phyloP scores from a whole-genome alignment of 2,113 vertebrate genomes.

The Bombycilla garrulus region DNA sequence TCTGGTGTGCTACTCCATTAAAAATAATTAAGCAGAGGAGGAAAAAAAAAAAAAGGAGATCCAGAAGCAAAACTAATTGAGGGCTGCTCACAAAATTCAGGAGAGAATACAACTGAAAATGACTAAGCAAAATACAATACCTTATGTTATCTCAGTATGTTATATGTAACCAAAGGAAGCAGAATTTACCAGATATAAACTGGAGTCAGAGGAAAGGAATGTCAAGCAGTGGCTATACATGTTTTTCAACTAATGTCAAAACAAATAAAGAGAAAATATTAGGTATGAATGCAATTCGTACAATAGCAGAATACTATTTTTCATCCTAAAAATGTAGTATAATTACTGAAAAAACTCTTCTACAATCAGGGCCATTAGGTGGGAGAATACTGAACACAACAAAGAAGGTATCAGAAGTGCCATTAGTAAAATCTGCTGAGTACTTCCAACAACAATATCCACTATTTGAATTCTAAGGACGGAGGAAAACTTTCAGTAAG shows the following conservation, averaged over 20 bases:
- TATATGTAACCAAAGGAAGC: neutral
- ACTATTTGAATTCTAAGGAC: neutral
- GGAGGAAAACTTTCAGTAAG: neutral
- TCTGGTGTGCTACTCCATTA: neutral
- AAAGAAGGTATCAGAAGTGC: neutral
- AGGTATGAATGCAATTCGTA: neutral
- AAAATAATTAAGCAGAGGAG: neutral
- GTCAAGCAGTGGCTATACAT: neutral
- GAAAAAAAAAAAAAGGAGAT: fast-evolving
- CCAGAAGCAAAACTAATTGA: neutral
- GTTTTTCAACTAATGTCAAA: neutral
- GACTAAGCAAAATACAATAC: neutral
- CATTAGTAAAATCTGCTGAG: neutral
- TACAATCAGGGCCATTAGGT: neutral
- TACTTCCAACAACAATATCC: neutral
- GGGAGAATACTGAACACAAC: neutral
- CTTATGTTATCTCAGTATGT: neutral
- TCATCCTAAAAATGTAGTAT: neutral
- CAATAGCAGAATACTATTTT: neutral
- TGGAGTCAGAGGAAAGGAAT: neutral
- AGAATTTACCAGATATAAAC: neutral
- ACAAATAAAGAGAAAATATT: neutral
- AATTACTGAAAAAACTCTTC: neutral
- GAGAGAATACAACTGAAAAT: neutral
- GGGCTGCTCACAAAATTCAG: neutral